Evolutionary conservation across 1,140 invertebrate genomes (phyloP), one percentile per base, ranked within the genome.

Genomic region (Lerema accius): DNA sequence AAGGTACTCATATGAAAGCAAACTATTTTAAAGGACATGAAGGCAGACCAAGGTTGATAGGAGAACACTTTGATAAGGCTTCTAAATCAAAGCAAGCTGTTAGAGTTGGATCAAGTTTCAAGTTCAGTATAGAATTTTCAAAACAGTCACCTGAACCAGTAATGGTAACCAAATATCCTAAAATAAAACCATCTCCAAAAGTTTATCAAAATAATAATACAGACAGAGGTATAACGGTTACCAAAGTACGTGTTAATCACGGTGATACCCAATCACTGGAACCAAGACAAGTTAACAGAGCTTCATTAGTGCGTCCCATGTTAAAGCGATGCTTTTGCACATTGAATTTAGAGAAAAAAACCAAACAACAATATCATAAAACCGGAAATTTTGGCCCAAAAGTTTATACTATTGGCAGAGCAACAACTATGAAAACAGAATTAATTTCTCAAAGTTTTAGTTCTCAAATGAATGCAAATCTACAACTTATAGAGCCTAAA

Each of bases 301-400:
- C 46, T 17, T 64, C 62, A 10, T 26, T 61, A 15, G 42, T 53
- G 32, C 14, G 39, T 0, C 66, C 61, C 40, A 63, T 63, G n/a
- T 50, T 76, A 40, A 76, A 76, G 62, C 50, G 72, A 59, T 79
- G 78, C 71, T 77, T 78, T 56, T 81, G 72, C 51, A 75, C 76
- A 55, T 63, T 79, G 19, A 75, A 76, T 62, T 64, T 77, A 45
- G 51, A 69, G 51, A 77, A 74, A 59, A 70, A 72, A 49, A 58
- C 58, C 7, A 76, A 63, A 23, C 43, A 50, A 13, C 46, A 65
- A 61, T 48, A 5, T 6, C 45, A 11, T 28, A 26, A 26, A 48
- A 45, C 55, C 0, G 4, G 46, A 60, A 26, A 23, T 26, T 48
- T 45, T 4, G 15, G 35, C 16, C 53, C 46, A 42, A 37, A 45